Conservation (phyloP, 2,113 vertebrate species). For the Oxyruncus cristatus region DNA sequence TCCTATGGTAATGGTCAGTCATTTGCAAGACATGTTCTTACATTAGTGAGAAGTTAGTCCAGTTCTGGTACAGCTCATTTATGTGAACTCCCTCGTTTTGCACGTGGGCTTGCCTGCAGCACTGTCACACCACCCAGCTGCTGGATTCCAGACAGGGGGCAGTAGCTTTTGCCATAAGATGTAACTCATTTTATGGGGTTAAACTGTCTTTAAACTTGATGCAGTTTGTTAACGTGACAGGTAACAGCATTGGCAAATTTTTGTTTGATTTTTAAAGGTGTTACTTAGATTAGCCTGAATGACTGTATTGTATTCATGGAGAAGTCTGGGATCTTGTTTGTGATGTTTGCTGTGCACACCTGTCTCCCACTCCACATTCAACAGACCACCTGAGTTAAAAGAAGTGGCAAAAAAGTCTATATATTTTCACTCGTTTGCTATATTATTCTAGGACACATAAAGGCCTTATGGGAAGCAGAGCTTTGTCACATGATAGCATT, state of each 20-base stretch:
- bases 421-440: background rate
- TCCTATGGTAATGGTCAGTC: background rate
- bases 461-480: slow-evolving; percentile 81
- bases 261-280: background rate
- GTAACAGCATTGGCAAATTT: background rate
- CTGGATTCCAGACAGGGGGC: background rate
- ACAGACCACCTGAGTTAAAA: background rate
- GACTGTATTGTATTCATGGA: background rate
- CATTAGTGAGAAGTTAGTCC: background rate
- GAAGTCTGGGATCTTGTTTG: background rate
- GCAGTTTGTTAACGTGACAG: background rate
- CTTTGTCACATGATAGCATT: slow-evolving; percentile 93
- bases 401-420: background rate
- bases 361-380: background rate
- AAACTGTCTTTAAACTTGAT: background rate
- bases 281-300: background rate
- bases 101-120: background rate
- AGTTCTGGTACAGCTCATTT: background rate
- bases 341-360: background rate
- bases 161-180: background rate
- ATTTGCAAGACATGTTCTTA: background rate
- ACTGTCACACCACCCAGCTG: background rate
- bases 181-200: background rate
- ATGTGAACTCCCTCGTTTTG: background rate
- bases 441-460: slow-evolving; percentile 73